Base-by-base conservation (phyloP, 2,888 invertebrate species). In the Plemyria rubiginata region DNA sequence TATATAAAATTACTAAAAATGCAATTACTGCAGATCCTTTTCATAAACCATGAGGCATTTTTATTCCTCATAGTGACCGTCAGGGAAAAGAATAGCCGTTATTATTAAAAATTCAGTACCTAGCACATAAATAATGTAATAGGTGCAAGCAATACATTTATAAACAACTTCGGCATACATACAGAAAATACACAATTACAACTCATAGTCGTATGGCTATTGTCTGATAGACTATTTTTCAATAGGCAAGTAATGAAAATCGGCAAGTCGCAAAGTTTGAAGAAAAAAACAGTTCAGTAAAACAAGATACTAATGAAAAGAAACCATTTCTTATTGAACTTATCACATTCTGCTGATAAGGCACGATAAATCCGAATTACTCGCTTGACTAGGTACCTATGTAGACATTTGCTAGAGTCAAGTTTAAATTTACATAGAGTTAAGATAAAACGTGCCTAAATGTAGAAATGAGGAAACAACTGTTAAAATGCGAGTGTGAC, bases 311-410 rank as follows among this genome's bases (percentile, higher is more conserved):
- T 32, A 5, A 16, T 12, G 38, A 51, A 43, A 43, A 45, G 29
- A 54, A 54, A 28, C 0, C 5, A n/a, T 43, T 13, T 45, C 2
- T 9, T 45, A 5, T 43, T 41, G 43, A 29, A 28, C 29, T 54
- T 54, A 54, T 54, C 54, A 32, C 28, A 43, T 43, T 43, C 43
- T 45, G 2, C 43, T 45, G 54, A 54, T 54, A 54, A n/a, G n/a
- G n/a, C n/a, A 54, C 29, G 15, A 53, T 53, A 13, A 45, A 32
- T 54, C 54, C 16, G 54, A 15, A 54, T 16, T 45, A 49, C 6
- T 28, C 7, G 29, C 43, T 54, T 11, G 43, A 16, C 11, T 36
- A n/a, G 11, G 15, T 43, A 43, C 4, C 9, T 38, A 11, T 2
- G 36, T 38, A 16, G 8, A 43, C 29, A 32, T 43, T 28, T 13